Evolutionary conservation across 1,140 invertebrate genomes (phyloP).

Genomic region (Drosophila micromelanica): DNA sequence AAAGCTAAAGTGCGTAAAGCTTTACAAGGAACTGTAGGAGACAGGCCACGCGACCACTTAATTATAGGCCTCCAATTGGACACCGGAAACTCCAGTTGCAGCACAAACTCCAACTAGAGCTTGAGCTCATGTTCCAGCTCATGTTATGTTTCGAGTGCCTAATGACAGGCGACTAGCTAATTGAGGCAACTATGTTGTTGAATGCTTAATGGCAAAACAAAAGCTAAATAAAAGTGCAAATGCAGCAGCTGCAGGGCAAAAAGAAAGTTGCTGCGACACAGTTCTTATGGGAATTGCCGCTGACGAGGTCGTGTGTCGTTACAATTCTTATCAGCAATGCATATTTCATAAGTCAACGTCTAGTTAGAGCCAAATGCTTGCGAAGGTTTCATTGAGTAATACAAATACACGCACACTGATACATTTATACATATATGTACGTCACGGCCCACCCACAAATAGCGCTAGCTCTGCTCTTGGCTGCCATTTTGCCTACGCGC

Average conservation of each 20-base stretch:
- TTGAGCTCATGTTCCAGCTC: not conserved
- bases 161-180: conserved; percentile 43
- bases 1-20: not conserved
- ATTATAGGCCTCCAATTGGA: not conserved
- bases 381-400: conserved; percentile 50
- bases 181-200: conserved; percentile 57
- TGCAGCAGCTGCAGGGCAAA: conserved; percentile 27
- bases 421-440: conserved; percentile 13
- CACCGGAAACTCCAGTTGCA: conserved; percentile 45
- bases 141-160: conserved; percentile 9
- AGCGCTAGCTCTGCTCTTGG: conserved; percentile 42
- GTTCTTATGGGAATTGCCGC: conserved; percentile 26
- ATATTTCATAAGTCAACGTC: conserved; percentile 24
- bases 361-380: conserved; percentile 7
- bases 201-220: conserved; percentile 49
- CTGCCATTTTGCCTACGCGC: conserved; percentile 73
- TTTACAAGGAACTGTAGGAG: not conserved
- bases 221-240: conserved; percentile 31
- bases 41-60: not conserved
- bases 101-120: conserved; percentile 21
- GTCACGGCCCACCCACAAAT: conserved; percentile 51
- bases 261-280: conserved; percentile 43
- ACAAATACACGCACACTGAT: conserved; percentile 13
- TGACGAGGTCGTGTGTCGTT: conserved; percentile 1
- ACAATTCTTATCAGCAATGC: conserved; percentile 39